A percentile compares a stretch with the other conserved stretches of the same genome.
phyloP scores from a whole-genome alignment of 2,888 invertebrate genomes.

The Pardosa pseudoannulata region DNA sequence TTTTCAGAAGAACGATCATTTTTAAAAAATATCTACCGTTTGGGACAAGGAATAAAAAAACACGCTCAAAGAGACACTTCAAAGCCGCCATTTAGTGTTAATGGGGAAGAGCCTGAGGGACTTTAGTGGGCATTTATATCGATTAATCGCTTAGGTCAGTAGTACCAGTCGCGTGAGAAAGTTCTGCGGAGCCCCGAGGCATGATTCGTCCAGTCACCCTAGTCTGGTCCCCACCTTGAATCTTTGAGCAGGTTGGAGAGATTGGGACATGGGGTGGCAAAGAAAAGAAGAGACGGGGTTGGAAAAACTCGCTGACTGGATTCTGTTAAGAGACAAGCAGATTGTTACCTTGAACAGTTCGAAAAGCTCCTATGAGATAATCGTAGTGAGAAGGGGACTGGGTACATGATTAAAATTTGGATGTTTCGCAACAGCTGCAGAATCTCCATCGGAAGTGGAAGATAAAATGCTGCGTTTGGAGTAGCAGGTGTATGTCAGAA shows the following conservation, averaged over 20 bases:
- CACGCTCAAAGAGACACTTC: constrained; percentile 26
- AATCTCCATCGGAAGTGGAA: too few relatives aligned
- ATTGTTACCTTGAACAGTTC: constrained; percentile 2
- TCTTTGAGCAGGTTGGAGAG: not conserved
- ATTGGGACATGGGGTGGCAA: not conserved
- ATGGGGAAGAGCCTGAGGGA: constrained; percentile 33
- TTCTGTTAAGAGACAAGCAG: constrained; percentile 2
- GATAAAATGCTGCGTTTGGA: too few relatives aligned
- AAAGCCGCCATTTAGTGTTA: constrained; percentile 60
- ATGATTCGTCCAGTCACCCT: constrained; percentile 37
- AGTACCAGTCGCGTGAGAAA: constrained; percentile 64
- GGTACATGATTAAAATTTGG: not conserved
- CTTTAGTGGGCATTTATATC: constrained; percentile 51
- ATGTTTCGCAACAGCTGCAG: not conserved
- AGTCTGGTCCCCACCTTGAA: constrained; percentile 24
- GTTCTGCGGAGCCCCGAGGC: constrained; percentile 26
- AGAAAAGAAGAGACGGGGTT: not conserved
- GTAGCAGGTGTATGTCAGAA: too few relatives aligned
- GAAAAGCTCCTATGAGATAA: not conserved
- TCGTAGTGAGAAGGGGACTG: not conserved
- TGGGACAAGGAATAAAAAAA: constrained; percentile 64
- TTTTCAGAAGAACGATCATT: constrained; percentile 14
- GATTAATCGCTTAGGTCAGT: constrained; percentile 63
- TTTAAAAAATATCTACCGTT: constrained; percentile 30
- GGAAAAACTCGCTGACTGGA: constrained; percentile 11